Base-by-base conservation (phyloP, 2,113 vertebrate species). In the Ranitomeya imitator region DNA sequence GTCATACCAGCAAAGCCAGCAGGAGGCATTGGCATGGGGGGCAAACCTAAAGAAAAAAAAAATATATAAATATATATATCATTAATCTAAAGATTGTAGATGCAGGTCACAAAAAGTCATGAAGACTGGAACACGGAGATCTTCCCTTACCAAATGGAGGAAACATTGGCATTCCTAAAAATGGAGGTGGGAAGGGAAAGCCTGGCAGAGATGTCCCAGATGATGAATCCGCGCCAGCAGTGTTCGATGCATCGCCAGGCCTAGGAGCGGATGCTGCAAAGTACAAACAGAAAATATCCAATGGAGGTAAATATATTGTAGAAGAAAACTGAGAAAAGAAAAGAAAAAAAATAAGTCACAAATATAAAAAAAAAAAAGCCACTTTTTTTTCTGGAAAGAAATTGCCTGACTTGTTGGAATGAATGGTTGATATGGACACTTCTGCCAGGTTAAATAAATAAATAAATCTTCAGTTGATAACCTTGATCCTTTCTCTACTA, bases 1-100 rank as follows among this genome's bases (percentile, higher is more conserved):
- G 97, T 97, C 78, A 99, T 93, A 13, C 94, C 96, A 0, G 97
- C 95, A 51, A 99, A 96, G 4, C 97, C 96, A 0, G 97, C 96
- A 0, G 98, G 98, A 0, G 97, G 97, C 59, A 97, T 95, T 0
- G 97, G 97, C 97, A 98, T 98, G 0, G 97, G 96, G 0, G 98
- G 97, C 90, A 98, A 92, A 0, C 94, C 98, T 98, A 90, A 1
- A 2, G 79, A 15, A 52, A 2, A 5, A 7, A 14, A 13, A 76
- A 16, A 31, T 31, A 31, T 31, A 31, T 31, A 31, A 1, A 31
- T 1, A 31, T 31, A 31, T 31, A 31, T 6, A 26, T 2, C 12
- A n/a, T 31, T 23, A 61, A 45, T 2, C 54, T 13, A 55, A 54
- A 21, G 13, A 31, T 26, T 13, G 19, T 37, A 16, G 23, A 26